These are phyloP conservation scores for Trichonephila inaurata DNA, from an alignment of 1,140 invertebrate genomes.

Conservation along the genomic window DNA sequence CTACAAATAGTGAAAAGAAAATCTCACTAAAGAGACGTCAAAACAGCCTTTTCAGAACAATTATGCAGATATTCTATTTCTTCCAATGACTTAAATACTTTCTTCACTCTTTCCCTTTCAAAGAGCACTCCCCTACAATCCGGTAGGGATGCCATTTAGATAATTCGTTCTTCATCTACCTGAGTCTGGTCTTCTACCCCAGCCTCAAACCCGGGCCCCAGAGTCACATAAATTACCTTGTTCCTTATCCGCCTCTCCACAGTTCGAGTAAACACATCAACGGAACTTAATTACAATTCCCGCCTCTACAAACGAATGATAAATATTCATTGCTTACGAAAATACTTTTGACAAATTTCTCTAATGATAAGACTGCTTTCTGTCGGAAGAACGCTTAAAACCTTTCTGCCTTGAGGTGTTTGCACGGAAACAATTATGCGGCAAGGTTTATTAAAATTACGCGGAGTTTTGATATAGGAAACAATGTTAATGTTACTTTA, in stretches of 20 bases:
- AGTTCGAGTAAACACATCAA: background rate
- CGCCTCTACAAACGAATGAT: background rate
- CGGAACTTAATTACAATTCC: constrained; percentile 30
- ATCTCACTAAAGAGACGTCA: too few relatives aligned
- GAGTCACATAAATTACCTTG: constrained; percentile 21
- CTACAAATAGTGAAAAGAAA: too few relatives aligned
- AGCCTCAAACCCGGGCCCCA: background rate
- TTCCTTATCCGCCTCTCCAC: background rate
- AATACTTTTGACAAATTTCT: constrained; percentile 27
- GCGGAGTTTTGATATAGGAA: background rate
- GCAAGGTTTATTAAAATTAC: background rate
- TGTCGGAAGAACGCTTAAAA: background rate
- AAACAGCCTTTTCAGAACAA: too few relatives aligned
- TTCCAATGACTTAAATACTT: too few relatives aligned
- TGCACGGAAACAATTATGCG: background rate
- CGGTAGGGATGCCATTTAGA: background rate
- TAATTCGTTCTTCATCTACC: background rate
- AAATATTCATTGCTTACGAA: constrained; percentile 32
- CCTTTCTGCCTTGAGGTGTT: background rate
- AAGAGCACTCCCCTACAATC: too few relatives aligned
- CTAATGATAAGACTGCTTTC: background rate
- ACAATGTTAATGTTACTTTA: background rate
- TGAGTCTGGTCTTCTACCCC: background rate
- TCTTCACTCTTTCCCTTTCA: too few relatives aligned
- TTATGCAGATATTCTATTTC: too few relatives aligned